Percentiles rank a stretch among this genome's conserved stretches.
Conservation (phyloP, 1,140 invertebrate species). For the Ericerus pela region DNA sequence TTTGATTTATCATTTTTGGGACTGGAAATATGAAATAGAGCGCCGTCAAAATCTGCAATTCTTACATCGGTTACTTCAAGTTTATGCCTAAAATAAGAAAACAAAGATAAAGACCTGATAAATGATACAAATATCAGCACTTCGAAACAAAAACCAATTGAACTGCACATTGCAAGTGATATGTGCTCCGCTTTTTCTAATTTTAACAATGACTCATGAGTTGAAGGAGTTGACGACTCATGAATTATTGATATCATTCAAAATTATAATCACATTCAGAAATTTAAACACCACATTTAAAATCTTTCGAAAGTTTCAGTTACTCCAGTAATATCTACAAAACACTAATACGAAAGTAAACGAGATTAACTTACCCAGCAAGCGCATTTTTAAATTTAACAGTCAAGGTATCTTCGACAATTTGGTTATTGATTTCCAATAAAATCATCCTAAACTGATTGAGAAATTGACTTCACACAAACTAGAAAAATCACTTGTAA, state of each 20-base stretch:
- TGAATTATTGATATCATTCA: too few relatives aligned
- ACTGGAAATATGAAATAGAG: constrained; percentile 96
- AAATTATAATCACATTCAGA: too few relatives aligned
- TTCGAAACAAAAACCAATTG: too few relatives aligned
- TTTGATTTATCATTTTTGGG: constrained; percentile 89
- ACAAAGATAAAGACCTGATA: neutral
- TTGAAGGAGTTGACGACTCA: too few relatives aligned
- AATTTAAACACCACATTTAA: too few relatives aligned
- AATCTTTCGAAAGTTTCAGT: too few relatives aligned
- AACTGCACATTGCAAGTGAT: too few relatives aligned
- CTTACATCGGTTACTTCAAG: constrained; percentile 86
- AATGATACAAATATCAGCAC: too few relatives aligned
- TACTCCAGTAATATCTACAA: too few relatives aligned
- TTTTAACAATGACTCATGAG: too few relatives aligned
- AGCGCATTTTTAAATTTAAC: constrained; percentile 90
- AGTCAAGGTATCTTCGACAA: constrained; percentile 87
- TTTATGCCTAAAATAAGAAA: constrained; percentile 61
- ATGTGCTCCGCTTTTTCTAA: too few relatives aligned
- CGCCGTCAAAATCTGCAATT: constrained; percentile 96
- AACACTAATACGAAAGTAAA: neutral
- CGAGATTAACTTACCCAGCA: constrained; percentile 58
- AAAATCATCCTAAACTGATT: constrained; percentile 64
- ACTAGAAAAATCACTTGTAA: neutral
- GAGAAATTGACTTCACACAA: neutral
- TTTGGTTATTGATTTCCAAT: constrained; percentile 95